Evolutionary conservation across 2,113 vertebrate genomes (phyloP), one percentile per base, ranked within the genome.

Genomic region (Mungos mungo): DNA sequence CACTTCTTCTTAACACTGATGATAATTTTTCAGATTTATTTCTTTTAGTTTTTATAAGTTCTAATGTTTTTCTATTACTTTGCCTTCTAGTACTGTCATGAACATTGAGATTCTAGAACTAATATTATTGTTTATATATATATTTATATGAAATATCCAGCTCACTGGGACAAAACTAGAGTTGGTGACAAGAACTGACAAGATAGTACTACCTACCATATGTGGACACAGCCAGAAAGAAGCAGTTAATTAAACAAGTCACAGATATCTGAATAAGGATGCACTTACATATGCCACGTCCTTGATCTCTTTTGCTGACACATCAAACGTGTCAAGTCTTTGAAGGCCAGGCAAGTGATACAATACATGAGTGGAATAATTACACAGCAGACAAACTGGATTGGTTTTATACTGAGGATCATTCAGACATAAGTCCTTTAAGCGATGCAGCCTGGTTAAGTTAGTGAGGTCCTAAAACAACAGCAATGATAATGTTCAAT

Each of bases 281-380:
- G 23, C 33, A 98, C 98, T 98, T 98, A 99, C 99, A 98, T 99
- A 99, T 31, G 99, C 99, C 77, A 99, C 97, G 38, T 99, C 99
- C 97, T 99, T 99, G 90, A 99, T 98, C 69, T 99, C 98, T 95
- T 98, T 99, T 95, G 98, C 97, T 5, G 99, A 99, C 50, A 99
- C 99, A 33, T 99, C 98, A 3, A 99, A 99, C 0, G 98, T 99
- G 98, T 99, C 99, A 6, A 99, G 99, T 81, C 97, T 98, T 97
- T 99, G 98, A 83, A 99, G 99, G 57, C 83, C 93, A 33, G 99
- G 99, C 95, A 99, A 97, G 97, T 99, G 99, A 98, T 99, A 99
- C 4, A 99, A 98, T 13, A 99, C 93, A 29, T 99, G 99, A 41
- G 98, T 99, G 81, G 98, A 98, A 82, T 99, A 99, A 98, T 99